phyloP scores from a whole-genome alignment of 2,113 vertebrate genomes.

The Pungitius pungitius region DNA sequence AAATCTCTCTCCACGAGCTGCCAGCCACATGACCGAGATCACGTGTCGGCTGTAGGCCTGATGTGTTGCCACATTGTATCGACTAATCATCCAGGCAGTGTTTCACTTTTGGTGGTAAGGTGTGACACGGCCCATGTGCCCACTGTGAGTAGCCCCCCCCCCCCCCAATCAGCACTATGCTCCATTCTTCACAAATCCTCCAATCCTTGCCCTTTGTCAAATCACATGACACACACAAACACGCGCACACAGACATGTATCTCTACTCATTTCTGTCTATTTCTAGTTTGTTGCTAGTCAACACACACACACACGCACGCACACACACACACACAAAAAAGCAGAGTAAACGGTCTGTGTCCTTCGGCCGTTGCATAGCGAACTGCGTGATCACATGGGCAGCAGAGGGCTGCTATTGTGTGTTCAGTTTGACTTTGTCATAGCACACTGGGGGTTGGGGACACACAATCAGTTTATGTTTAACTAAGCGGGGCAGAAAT shows the following conservation, averaged over 20 bases:
- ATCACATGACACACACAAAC: slow-evolving; percentile 14
- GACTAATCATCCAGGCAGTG: slow-evolving; percentile 14
- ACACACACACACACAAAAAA: not conserved
- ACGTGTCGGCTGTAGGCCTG: not conserved
- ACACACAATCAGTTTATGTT: slow-evolving; percentile 70
- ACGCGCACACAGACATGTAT: slow-evolving; percentile 5
- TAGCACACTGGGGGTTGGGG: slow-evolving; percentile 34
- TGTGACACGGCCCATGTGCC: slow-evolving; percentile 27
- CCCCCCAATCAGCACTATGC: slow-evolving; percentile 58
- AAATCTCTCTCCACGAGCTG: slow-evolving; percentile 7
- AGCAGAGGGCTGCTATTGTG: slow-evolving; percentile 36
- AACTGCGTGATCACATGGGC: slow-evolving; percentile 67
- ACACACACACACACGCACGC: slow-evolving; percentile 1
- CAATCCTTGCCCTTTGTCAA: slow-evolving; percentile 62
- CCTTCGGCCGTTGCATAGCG: slow-evolving; percentile 55
- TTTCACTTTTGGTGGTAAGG: slow-evolving; percentile 22
- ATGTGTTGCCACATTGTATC: slow-evolving; percentile 20
- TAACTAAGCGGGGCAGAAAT: slow-evolving; percentile 55
- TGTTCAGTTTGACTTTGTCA: slow-evolving; percentile 72
- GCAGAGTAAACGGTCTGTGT: slow-evolving; percentile 64
- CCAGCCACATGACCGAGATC: slow-evolving; percentile 23
- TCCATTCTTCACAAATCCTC: slow-evolving; percentile 64
- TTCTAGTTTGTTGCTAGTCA: slow-evolving; percentile 34
- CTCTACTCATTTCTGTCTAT: slow-evolving; percentile 43
- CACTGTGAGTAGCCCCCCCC: slow-evolving; percentile 34